Base-by-base conservation (phyloP, 2,797 vertebrate species). In the Thaleichthys pacificus region DNA sequence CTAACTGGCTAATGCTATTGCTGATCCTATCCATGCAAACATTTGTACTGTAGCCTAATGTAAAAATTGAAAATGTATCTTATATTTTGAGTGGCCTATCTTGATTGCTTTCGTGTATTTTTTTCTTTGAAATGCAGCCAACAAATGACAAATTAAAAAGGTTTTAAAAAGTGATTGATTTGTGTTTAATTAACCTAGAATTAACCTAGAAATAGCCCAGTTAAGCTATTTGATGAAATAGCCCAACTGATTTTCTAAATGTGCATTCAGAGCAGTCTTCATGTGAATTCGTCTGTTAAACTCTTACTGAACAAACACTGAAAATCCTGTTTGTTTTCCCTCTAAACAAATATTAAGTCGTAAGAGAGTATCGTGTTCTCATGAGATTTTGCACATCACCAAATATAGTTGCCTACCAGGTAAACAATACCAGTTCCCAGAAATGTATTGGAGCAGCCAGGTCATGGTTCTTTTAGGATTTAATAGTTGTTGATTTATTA, bases 321-420 rank as follows among this genome's bases (percentile, higher is more conserved):
- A 47, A 32, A 21, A 6, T 56, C 57, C 15, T 81, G 73, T 84
- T 81, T 81, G 77, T 71, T 77, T 72, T 72, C 42, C 61, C 68
- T 71, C 72, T 75, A 73, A 77, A 77, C 74, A 81, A 84, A 81
- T 77, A 79, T 61, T 67, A 74, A 15, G 57, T 54, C 67, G 66
- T 70, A 51, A 17, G n/a, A 76, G 73, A 72, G 68, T 73, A 73
- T 73, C 74, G 69, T 64, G 57, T 64, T 60, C 47, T 76, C 68
- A 61, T 32, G 72, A 35, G 56, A 11, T 61, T 61, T 57, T 66
- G 56, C 66, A n/a, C 64, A 61, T 57, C 56, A 17, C 58, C 69
- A 76, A 74, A 82, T 76, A 71, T 71, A 58, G 63, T 21, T 35
- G 66, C 42, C 42, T 47, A 47, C 42, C 58, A 75, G 58, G 24